phyloP scores from a whole-genome alignment of 2,113 vertebrate species.

The Oreochromis spilurus region DNA sequence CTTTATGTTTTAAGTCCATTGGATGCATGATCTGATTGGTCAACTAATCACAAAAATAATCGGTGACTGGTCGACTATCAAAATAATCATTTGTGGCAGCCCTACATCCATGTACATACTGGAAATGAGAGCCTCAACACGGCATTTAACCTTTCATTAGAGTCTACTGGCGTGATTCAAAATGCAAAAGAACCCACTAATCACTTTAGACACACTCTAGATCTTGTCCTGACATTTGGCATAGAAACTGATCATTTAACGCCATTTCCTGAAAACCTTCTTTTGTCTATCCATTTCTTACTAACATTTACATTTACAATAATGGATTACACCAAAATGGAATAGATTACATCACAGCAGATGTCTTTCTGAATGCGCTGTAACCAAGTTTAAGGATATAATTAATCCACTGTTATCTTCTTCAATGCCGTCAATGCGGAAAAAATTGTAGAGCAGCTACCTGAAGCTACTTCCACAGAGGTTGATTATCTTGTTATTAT shows the following conservation, averaged over 20 bases:
- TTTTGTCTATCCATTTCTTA: neutral
- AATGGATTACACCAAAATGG: neutral
- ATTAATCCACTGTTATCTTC: neutral
- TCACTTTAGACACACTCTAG: neutral
- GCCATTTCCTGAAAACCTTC: neutral
- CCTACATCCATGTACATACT: neutral
- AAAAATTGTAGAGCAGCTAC: neutral
- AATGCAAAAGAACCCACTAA: neutral
- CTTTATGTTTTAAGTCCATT: neutral
- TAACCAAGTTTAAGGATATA: neutral
- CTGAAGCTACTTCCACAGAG: neutral
- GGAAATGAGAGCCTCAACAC: neutral
- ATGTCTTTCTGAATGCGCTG: neutral
- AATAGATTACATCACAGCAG: neutral
- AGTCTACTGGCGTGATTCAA: neutral
- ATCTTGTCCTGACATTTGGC: neutral
- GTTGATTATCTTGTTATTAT: neutral
- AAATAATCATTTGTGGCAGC: neutral
- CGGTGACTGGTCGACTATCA: neutral
- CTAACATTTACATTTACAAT: neutral
- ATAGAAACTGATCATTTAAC: neutral
- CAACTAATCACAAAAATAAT: neutral
- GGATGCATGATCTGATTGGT: neutral
- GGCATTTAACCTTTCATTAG: neutral
- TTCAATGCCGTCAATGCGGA: neutral